Conservation (phyloP, 1,140 invertebrate genomes). For the Nixonia krombeini region DNA sequence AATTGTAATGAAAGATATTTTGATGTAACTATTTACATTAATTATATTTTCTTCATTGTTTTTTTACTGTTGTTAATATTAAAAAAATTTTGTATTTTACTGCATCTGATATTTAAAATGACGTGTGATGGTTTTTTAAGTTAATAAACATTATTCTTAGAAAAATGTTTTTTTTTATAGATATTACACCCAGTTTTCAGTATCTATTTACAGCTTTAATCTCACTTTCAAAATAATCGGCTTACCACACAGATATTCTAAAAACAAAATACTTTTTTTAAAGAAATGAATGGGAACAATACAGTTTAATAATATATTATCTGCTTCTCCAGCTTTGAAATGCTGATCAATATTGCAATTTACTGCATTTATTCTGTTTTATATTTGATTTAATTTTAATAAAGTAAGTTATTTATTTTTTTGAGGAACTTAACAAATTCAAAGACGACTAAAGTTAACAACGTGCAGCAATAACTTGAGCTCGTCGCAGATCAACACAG, state of each 20-base stretch:
- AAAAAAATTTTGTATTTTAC: not conserved
- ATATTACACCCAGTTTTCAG: not conserved
- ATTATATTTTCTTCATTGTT: no score
- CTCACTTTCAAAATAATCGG: no score
- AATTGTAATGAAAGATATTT: not conserved
- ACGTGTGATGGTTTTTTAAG: constrained; percentile 1
- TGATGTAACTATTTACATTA: no score
- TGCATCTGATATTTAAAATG: not conserved
- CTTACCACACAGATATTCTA: constrained; percentile 9
- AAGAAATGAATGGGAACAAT: no score
- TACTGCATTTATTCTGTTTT: not conserved
- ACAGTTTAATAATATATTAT: no score
- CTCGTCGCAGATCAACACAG: constrained; percentile 70
- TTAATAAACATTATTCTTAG: constrained; percentile 3
- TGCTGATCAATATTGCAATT: no score
- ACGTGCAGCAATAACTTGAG: constrained; percentile 49
- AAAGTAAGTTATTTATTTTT: not conserved
- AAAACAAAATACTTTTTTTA: constrained; percentile 4
- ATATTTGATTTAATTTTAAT: not conserved
- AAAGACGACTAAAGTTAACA: constrained; percentile 4
- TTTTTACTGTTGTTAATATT: no score
- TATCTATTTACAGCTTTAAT: constrained; percentile 27
- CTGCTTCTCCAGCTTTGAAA: no score
- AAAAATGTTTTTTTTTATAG: not conserved
- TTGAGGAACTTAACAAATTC: constrained; percentile 19